Evolutionary conservation across 2,888 invertebrate species (phyloP), one percentile per base, ranked within the genome.

Genomic region (Pyrochroa serraticornis): DNA sequence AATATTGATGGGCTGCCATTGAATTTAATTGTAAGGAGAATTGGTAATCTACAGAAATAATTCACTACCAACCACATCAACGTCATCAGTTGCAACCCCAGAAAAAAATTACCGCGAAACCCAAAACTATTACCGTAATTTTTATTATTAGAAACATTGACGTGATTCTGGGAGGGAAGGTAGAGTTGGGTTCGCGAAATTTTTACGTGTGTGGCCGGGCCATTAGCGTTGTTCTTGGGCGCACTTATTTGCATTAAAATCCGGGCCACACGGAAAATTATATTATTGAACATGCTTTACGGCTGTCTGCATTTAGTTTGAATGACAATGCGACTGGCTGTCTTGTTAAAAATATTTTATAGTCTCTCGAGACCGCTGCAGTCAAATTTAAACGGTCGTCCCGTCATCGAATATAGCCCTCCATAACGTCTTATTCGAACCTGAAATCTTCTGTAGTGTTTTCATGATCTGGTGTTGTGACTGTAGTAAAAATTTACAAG

Each of bases 311-410:
- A 7, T 37, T 32, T 34, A 22, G 22, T 22, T 5, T 22, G 22
- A 31, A 22, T 41, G 54, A 54, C 54, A 46, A 60, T 64, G 63
- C 62, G 60, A 63, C 66, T 63, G 67, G 64, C 63, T 54, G 62
- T 68, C 71, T 71, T 71, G 69, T 71, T 71, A 71, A 70, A 69
- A 67, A 69, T 70, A 66, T 65, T 71, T 71, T 71, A 71, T 70
- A 57, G 67, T 67, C 63, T 22, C 47, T 62, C 48, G 43, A 43
- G 48, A 38, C 44, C 32, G 37, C n/a, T 36, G 62, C 63, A 61
- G 64, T 68, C 65, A 65, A 66, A 68, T 67, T 67, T 64, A 64
- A 64, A 58, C 59, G 64, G 50, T 63, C 64, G 68, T 63, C 65
- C 65, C 48, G 32, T 22, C 22, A 22, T 22, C 22, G 22, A 22